Evolutionary conservation across 2,113 vertebrate species (phyloP), one percentile per base, ranked within the genome.

Genomic region (Sinocyclocheilus anophthalmus): DNA sequence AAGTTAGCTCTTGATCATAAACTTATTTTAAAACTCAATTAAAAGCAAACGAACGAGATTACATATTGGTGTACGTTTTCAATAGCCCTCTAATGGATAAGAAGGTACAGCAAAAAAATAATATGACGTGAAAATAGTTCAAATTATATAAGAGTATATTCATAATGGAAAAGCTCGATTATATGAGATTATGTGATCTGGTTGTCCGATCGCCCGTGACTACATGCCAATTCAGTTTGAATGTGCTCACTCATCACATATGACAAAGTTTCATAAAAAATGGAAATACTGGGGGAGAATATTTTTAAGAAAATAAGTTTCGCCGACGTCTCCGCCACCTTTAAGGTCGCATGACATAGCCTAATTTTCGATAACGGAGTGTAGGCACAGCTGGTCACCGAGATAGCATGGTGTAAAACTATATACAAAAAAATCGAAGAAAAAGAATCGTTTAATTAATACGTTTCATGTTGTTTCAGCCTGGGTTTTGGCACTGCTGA

Each of bases 141-240:
- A 80, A 63, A 80, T 63, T 20, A 37, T 57, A 59, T 5, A 77
- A 55, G 48, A 42, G 18, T 39, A 13, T 24, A 80, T 20, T n/a
- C 70, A n/a, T n/a, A 45, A 42, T 61, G 18, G 4, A 57, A 59
- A 80, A 80, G 12, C 77, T 37, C 57, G 77, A 39, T 59, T 80
- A 42, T 11, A 24, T 80, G 57, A n/a, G 33, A 26, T 61, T 63
- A 39, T 73, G 77, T 63, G 77, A 79, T 42, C 42, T 42, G 2
- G 33, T 42, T 80, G 37, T 80, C 33, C 53, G 24, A 77, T 77
- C 50, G 24, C 76, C 50, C 16, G 26, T 77, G 26, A 57, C 16
- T 78, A 45, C 33, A 26, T 2, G 11, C 22, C 16, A 39, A 39
- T 12, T 63, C 37, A 80, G 11, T 63, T 14, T 63, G 37, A 63